Base-by-base conservation (phyloP, 2,797 vertebrate genomes). In the Tragelaphus eurycerus region DNA sequence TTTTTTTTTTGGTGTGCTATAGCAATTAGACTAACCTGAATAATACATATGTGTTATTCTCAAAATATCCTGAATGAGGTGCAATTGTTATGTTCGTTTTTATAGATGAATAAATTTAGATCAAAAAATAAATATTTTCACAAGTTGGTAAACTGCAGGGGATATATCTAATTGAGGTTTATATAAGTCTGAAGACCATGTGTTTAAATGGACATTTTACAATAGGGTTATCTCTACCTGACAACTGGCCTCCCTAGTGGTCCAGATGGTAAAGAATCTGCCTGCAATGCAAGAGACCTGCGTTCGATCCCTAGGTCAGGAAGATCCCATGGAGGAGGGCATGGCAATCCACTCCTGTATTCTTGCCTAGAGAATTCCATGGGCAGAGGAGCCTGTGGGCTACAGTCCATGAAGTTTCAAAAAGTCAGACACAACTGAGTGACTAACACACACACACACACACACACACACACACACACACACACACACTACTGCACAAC, bases 111-210 rank as follows among this genome's bases (percentile, higher is more conserved):
- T 67, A 21, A 50, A 59, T 48, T 50, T 57, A 59, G 17, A 34
- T 90, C 19, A 79, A 82, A 59, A 95, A 97, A 52, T 57, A 52
- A 93, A 29, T 71, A 60, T 81, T 88, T 87, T 1, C 19, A 43
- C 27, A 25, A 57, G 15, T 83, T 50, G 83, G 7, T 71, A 86
- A 71, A 31, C 23, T 7, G 7, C 4, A 89, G 5, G 12, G 4
- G 16, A 7, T 67, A 29, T 43, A 27, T 1, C 31, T 19, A 89
- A 89, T 9, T 29, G 5, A 60, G 13, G 2, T 21, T n/a, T 57
- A 7, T 43, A 29, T 29, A 48, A 25, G 0, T 76, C 31, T n/a
- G 59, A 52, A 89, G 12, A 10, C 4, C 14, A 48, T 29, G 4
- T 21, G 31, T 34, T 94, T 55, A 86, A 54, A 59, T 5, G 81